Conservation (phyloP, 2,888 invertebrate genomes). For the Brachyptera risi region DNA sequence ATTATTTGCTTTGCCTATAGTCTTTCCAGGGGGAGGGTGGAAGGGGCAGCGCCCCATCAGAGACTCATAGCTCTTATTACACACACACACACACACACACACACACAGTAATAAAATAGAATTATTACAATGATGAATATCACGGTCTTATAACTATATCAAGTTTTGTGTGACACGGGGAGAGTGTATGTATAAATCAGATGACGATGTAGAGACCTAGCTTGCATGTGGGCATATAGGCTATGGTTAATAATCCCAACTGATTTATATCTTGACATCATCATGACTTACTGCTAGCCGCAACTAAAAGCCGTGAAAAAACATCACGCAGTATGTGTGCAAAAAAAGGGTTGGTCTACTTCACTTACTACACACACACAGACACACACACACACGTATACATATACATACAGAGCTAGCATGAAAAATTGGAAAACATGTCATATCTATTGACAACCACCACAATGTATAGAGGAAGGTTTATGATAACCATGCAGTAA, state of each 20-base stretch:
- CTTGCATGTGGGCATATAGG: constrained; percentile 41
- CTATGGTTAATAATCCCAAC: constrained; percentile 45
- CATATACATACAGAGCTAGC: too few species aligned
- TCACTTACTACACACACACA: constrained; percentile 16
- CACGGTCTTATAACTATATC: constrained; percentile 3
- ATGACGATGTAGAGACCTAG: too few species aligned
- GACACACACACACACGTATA: too few species aligned
- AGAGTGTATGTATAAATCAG: too few species aligned
- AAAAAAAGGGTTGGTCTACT: constrained; percentile 4
- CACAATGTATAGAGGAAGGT: constrained; percentile 10
- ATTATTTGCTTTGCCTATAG: too few species aligned
- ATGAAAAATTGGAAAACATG: constrained; percentile 21
- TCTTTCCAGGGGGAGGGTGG: too few species aligned
- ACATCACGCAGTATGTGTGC: constrained; percentile 5
- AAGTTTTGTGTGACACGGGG: constrained; percentile 16
- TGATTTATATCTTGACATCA: constrained; percentile 41
- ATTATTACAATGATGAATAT: neutral
- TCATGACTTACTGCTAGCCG: constrained; percentile 1
- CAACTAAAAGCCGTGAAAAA: constrained; percentile 22
- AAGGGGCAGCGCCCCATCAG: too few species aligned
- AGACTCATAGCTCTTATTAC: neutral
- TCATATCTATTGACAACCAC: constrained; percentile 16
- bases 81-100: neutral
- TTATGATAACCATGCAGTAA: constrained; percentile 11
- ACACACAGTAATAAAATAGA: too few species aligned